Evolutionary conservation across 2,113 vertebrate species (phyloP).

Genomic region (Cepphus grylle): DNA sequence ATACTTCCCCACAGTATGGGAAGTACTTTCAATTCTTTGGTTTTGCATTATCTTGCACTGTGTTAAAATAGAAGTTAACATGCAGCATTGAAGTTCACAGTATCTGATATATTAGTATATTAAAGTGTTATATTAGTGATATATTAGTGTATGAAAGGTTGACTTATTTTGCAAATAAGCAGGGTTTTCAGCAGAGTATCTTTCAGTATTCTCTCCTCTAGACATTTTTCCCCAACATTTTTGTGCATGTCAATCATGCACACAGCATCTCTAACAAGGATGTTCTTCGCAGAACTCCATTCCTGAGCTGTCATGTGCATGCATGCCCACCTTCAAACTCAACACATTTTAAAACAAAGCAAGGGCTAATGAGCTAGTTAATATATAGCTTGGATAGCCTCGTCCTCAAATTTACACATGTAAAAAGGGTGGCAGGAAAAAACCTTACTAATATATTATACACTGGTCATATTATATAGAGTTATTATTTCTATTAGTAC

Average conservation of each 20-base stretch:
- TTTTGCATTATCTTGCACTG: not conserved
- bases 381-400: not conserved
- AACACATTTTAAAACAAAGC: not conserved
- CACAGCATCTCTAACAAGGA: not conserved
- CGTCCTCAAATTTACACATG: not conserved
- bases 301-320: not conserved
- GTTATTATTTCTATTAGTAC: not conserved
- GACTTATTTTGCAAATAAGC: not conserved
- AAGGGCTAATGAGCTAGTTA: not conserved
- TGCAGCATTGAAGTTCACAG: not conserved
- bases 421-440: not conserved
- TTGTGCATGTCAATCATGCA: not conserved
- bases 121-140: too few relatives aligned
- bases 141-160: not conserved
- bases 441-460: not conserved
- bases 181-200: not conserved
- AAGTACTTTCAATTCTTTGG: not conserved
- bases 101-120: not conserved
- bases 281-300: not conserved
- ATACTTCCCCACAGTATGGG: too few relatives aligned
- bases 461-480: not conserved
- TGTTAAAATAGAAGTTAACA: not conserved
- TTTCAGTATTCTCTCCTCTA: not conserved
- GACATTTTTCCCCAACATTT: not conserved
- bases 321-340: not conserved